A percentile compares a stretch with the other conserved stretches of the same genome.
Conservation (phyloP, 1,140 invertebrate genomes). For the Bombus confusus region DNA sequence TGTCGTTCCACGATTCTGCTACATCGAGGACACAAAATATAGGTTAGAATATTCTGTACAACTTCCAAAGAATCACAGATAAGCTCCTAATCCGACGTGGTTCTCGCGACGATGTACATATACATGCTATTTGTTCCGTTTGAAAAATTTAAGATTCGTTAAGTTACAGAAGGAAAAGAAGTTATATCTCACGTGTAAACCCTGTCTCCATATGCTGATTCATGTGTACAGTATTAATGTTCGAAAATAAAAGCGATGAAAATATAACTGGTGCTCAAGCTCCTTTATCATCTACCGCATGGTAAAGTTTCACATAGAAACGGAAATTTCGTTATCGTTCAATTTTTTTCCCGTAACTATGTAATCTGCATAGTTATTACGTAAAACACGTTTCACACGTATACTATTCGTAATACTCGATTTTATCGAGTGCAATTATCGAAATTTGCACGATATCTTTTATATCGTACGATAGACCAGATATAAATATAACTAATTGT, state of each 20-base stretch:
- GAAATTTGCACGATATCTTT: not conserved
- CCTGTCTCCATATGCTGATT: conserved; percentile 70
- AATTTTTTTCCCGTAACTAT: too few species aligned
- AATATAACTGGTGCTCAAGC: not conserved
- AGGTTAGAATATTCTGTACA: conserved; percentile 65
- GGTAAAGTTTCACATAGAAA: too few species aligned
- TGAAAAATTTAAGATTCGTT: conserved; percentile 49
- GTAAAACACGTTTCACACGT: too few species aligned
- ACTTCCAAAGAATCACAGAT: conserved; percentile 68
- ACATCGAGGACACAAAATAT: conserved; percentile 72
- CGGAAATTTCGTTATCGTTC: too few species aligned
- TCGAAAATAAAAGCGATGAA: conserved; percentile 72
- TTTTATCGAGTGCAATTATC: not conserved
- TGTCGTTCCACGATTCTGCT: conserved; percentile 79
- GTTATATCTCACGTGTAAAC: conserved; percentile 69
- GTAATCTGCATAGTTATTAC: too few species aligned
- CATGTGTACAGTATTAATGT: conserved; percentile 80
- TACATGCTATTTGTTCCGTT: conserved; percentile 47
- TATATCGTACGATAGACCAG: too few species aligned
- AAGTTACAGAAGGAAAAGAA: conserved; percentile 51
- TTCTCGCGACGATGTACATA: conserved; percentile 74
- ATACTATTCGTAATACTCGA: not conserved
- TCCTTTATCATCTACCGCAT: not conserved
- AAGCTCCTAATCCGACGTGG: conserved; percentile 72
- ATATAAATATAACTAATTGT: not conserved